Evolutionary conservation across 2,888 invertebrate genomes (phyloP).

Genomic region (Cordylochernes scorpioides): DNA sequence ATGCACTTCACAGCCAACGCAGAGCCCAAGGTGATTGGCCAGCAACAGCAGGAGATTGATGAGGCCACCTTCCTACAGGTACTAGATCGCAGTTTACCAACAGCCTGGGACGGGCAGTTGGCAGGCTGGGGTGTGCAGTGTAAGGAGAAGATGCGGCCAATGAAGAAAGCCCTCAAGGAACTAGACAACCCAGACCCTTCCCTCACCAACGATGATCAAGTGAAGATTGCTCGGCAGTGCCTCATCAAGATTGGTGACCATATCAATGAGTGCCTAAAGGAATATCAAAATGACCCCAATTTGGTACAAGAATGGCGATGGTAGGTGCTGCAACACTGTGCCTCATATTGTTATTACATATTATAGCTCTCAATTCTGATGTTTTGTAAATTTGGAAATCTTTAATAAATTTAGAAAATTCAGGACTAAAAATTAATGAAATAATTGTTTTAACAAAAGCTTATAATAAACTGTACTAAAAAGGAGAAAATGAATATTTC

Average conservation of each 20-base stretch:
- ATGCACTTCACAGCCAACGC: conserved; percentile 89
- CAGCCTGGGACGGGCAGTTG: conserved; percentile 1
- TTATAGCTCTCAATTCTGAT: too few relatives aligned
- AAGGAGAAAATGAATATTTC: too few relatives aligned
- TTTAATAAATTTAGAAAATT: too few relatives aligned
- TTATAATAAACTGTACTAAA: too few relatives aligned
- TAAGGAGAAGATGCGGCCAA: conserved; percentile 90
- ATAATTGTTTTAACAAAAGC: too few relatives aligned
- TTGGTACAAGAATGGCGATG: conserved; percentile 68
- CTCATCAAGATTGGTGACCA: conserved; percentile 74
- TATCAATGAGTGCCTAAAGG: conserved; percentile 57
- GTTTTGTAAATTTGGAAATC: too few relatives aligned
- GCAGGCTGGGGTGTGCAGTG: conserved; percentile 31
- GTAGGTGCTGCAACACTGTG: too few relatives aligned
- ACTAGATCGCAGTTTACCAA: conserved; percentile 8
- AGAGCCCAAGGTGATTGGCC: conserved; percentile 61
- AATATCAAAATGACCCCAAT: conserved; percentile 54
- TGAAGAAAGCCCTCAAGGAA: conserved; percentile 73
- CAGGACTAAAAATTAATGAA: too few relatives aligned
- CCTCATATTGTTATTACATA: too few relatives aligned
- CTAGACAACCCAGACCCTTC: conserved; percentile 64
- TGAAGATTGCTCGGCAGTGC: conserved; percentile 55
- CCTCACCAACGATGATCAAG: conserved; percentile 49
- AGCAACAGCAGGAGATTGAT: too few relatives aligned
- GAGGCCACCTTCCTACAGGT: conserved; percentile 64